These are phyloP conservation scores for Rhizomys pruinosus DNA, from an alignment of 2,113 vertebrate species.

Conservation along the genomic window DNA sequence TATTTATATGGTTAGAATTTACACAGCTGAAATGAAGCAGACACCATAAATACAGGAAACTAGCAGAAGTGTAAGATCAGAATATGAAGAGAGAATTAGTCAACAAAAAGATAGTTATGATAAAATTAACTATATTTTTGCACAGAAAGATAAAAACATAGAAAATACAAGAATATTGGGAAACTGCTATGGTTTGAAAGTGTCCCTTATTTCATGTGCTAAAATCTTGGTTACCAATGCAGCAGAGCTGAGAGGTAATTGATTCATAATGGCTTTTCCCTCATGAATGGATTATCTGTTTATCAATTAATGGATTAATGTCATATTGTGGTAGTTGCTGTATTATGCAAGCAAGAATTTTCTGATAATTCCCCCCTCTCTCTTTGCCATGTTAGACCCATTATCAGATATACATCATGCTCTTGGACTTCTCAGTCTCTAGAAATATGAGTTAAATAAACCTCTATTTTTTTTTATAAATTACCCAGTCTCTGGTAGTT, in stretches of 20 bases:
- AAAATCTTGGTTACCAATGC: not conserved
- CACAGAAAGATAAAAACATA: not conserved
- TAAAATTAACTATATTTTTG: not conserved
- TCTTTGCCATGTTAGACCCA: not conserved
- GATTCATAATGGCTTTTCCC: not conserved
- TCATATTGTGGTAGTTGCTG: not conserved
- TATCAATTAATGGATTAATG: not conserved
- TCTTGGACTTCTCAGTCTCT: not conserved
- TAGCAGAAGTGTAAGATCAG: not conserved
- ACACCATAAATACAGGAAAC: not conserved
- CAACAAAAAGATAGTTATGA: slow-evolving; percentile 1
- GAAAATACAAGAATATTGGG: not conserved
- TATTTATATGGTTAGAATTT: not conserved
- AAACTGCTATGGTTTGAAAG: not conserved
- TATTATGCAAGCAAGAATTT: not conserved
- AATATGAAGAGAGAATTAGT: not conserved
- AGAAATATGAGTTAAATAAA: not conserved
- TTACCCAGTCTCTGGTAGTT: no score
- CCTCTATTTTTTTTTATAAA: not conserved
- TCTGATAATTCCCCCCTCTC: not conserved
- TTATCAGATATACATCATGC: not conserved
- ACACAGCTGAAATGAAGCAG: not conserved
- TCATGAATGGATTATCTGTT: not conserved
- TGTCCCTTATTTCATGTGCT: not conserved
- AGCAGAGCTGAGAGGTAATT: not conserved